A percentile compares a stretch with the other conserved stretches of the same genome.
These are phyloP conservation scores for Aurelia aurita complex sp. Pacific DNA, from an alignment of 30 jellyfish, hydroid and myxozoan genomes.

Conservation along the genomic window DNA sequence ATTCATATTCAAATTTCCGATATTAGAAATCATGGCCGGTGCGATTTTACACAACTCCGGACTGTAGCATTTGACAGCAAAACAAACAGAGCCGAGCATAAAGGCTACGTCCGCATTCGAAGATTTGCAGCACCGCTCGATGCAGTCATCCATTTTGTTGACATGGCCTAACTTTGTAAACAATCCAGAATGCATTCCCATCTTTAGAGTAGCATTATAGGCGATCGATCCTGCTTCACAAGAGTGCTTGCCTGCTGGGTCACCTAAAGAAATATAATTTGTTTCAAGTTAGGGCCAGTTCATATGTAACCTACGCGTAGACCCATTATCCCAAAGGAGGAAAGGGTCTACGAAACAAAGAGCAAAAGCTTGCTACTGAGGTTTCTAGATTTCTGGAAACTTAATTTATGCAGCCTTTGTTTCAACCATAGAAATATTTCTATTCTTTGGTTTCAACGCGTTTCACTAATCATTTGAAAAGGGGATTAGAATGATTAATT, in stretches of 20 bases:
- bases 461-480: too few relatives aligned
- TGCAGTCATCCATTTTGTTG: conserved; percentile 90
- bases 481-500: too few relatives aligned
- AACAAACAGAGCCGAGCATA: conserved; percentile 93
- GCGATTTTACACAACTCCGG: conserved; percentile 92
- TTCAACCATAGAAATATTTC: too few relatives aligned
- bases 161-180: conserved; percentile 92
- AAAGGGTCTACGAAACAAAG: too few relatives aligned
- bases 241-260: conserved; percentile 74
- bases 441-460: too few relatives aligned
- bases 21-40: conserved; percentile 87
- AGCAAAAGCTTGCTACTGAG: too few relatives aligned
- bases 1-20: conserved; percentile 84
- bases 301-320: too few relatives aligned
- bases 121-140: conserved; percentile 93
- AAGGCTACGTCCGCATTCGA: conserved; percentile 96
- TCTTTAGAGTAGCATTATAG: conserved; percentile 85
- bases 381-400: too few relatives aligned
- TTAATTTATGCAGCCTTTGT: too few relatives aligned
- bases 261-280: conserved; percentile 40
- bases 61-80: conserved; percentile 94
- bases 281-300: too few relatives aligned
- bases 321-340: too few relatives aligned
- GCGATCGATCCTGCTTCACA: conserved; percentile 86
- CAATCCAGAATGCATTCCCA: conserved; percentile 98